A percentile compares a stretch with the other conserved stretches of the same genome.
Evolutionary conservation across 2,888 invertebrate genomes (phyloP).

Genomic region (Pyralis farinalis): DNA sequence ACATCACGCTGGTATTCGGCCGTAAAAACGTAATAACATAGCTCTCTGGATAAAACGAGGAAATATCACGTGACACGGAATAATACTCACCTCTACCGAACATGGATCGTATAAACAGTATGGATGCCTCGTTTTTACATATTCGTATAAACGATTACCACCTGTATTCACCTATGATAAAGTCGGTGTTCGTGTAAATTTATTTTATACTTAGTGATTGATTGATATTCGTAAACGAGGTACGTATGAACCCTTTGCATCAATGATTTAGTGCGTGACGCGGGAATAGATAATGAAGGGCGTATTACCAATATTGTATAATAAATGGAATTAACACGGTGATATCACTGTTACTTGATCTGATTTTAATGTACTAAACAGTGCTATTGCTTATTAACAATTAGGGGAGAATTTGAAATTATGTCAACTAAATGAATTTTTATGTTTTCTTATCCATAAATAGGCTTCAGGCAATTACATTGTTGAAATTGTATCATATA

Average conservation of each 20-base stretch:
- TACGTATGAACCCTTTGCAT: slow-evolving; percentile 2
- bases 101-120: not conserved
- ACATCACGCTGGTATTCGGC: slow-evolving; percentile 1
- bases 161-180: not conserved
- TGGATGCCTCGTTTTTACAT: not conserved
- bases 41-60: not conserved
- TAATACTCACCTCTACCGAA: not conserved
- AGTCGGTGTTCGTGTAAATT: slow-evolving; percentile 4
- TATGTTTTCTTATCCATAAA: too few species aligned
- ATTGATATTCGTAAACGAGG: slow-evolving; percentile 17
- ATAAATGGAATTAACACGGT: not conserved
- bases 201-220: slow-evolving; percentile 13
- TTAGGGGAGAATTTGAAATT: too few species aligned
- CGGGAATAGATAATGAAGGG: slow-evolving; percentile 3
- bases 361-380: not conserved
- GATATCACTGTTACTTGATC: not conserved
- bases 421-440: too few species aligned
- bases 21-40: slow-evolving; percentile 1
- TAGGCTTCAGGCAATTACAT: too few species aligned
- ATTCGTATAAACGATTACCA: not conserved
- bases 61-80: slow-evolving; percentile 2
- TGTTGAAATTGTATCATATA: too few species aligned
- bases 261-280: slow-evolving; percentile 6
- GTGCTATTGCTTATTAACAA: too few species aligned
- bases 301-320: not conserved